Base-by-base conservation (phyloP, 1,140 invertebrate species). In the Heliothis virescens region DNA sequence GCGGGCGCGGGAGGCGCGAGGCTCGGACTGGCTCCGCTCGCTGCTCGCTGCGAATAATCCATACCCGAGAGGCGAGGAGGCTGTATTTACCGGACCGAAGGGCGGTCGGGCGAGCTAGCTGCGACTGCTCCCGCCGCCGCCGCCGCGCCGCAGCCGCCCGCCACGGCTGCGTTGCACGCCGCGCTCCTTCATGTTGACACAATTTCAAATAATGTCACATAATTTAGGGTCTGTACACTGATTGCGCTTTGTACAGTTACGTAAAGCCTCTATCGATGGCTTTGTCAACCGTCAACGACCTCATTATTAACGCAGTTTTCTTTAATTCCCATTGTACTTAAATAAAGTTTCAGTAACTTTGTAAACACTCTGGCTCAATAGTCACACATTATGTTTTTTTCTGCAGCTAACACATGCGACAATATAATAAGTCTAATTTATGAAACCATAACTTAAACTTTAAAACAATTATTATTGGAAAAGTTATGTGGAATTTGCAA, bases 41-140 rank as follows among this genome's bases (percentile, higher is more conserved):
- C 84, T 83, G 88, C 83, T 88, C 83, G 81, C 81, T 85, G 83
- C 91, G 90, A 93, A 92, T 92, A 92, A 94, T 94, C 92, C 89
- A 94, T 93, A 94, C 89, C 87, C 84, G 91, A 88, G 89, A 86
- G 89, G 87, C 86, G 87, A 85, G 88, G 90, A 90, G 92, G 91
- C 91, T 91, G 89, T 92, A 89, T 89, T 91, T 90, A 90, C 89
- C 86, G 91, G 91, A 92, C 89, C 87, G 84, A 88, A 91, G 90
- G 86, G 88, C 89, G 92, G 84, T 82, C 89, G 91, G 86, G 86
- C 89, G 86, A 83, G 85, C 89, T 82, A 87, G 85, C 86, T 86
- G 83, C 85, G 83, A 88, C 87, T 87, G 90, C 85, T 82, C 87
- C 83, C 82, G 74, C 81, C 82, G 85, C 86, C 82, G 75, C 75